Evolutionary conservation across 2,888 invertebrate genomes (phyloP).

Genomic region (Melinaea menophilus): DNA sequence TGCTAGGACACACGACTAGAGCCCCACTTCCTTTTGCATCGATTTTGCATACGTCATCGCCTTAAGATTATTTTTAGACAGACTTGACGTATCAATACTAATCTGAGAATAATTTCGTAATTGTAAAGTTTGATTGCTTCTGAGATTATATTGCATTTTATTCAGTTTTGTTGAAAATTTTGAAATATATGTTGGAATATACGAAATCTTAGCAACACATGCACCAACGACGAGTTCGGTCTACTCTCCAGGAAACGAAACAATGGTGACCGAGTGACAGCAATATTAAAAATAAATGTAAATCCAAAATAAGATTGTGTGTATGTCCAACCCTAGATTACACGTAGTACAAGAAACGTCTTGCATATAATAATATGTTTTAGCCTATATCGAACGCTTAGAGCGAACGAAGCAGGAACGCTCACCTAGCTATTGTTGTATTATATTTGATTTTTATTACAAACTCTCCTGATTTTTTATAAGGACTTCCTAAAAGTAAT

Average conservation of each 20-base stretch:
- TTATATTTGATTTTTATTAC: not conserved
- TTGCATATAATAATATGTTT: constrained; percentile 79
- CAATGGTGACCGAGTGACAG: not conserved
- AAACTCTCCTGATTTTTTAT: no score
- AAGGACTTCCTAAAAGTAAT: no score
- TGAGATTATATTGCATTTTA: not conserved
- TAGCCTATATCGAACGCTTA: constrained; percentile 75
- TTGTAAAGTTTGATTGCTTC: constrained; percentile 5
- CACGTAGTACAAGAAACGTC: constrained; percentile 77
- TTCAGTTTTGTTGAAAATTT: not conserved
- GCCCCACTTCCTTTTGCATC: constrained; percentile 31
- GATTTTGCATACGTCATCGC: constrained; percentile 24
- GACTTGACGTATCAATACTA: constrained; percentile 11
- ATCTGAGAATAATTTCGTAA: constrained; percentile 13
- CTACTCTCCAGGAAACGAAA: no score
- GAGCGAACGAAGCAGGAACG: constrained; percentile 57
- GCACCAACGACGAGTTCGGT: no score
- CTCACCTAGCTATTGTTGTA: not conserved
- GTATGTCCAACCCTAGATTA: constrained; percentile 65
- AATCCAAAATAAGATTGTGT: constrained; percentile 22
- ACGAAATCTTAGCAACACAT: no score
- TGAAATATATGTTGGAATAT: not conserved
- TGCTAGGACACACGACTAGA: constrained; percentile 49
- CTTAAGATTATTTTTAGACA: constrained; percentile 23
- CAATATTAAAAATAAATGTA: constrained; percentile 4